Conservation (phyloP, 2,797 vertebrate genomes). For the Notamacropus eugenii region DNA sequence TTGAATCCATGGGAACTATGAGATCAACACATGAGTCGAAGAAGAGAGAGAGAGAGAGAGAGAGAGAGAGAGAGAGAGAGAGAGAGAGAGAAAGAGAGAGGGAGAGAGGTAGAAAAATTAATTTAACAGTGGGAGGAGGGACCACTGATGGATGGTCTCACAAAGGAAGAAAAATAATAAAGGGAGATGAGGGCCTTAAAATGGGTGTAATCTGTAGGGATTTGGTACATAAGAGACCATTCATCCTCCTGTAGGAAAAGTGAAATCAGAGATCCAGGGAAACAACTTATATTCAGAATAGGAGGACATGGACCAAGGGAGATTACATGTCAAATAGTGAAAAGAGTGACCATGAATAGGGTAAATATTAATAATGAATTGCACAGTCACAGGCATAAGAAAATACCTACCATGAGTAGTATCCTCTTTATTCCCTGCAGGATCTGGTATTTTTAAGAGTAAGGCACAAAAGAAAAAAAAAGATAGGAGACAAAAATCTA, state of each 20-base stretch:
- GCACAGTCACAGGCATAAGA: background rate
- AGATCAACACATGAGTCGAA: background rate
- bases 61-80: no score
- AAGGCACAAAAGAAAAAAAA: background rate
- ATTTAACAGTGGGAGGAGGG: background rate
- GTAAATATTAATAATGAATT: background rate
- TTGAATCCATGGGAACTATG: background rate
- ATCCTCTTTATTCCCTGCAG: background rate
- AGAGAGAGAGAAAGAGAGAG: no score
- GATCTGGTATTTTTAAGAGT: background rate
- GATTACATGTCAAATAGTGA: background rate
- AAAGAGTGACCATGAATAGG: background rate
- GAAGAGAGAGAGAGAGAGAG: no score
- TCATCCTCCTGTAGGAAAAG: background rate
- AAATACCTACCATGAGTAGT: background rate
- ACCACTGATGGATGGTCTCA: background rate
- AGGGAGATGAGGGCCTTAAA: background rate
- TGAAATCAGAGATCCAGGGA: background rate
- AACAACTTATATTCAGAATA: background rate
- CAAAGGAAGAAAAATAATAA: background rate
- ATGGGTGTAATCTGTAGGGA: background rate
- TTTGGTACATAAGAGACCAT: background rate
- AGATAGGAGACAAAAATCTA: background rate
- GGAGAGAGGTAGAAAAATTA: background rate
- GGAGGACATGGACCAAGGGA: background rate